These are phyloP conservation scores for Biston stratarius DNA, from an alignment of 2,888 invertebrate genomes.

Conservation along the genomic window DNA sequence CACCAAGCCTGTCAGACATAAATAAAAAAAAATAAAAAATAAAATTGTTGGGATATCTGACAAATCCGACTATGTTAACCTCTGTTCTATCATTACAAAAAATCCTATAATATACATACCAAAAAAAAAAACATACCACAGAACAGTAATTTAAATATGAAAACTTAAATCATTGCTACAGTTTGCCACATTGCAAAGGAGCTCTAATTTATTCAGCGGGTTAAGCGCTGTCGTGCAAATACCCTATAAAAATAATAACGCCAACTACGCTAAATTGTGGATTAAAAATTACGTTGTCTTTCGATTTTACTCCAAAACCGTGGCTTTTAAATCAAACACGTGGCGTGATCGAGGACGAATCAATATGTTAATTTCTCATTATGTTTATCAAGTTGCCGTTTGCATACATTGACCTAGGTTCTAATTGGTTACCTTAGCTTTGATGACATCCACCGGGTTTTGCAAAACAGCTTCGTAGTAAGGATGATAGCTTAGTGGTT, in stretches of 20 bases:
- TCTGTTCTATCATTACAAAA: too few species aligned
- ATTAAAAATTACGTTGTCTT: slow-evolving; percentile 16
- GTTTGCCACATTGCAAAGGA: neutral
- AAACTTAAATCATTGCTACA: too few species aligned
- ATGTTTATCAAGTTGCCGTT: slow-evolving; percentile 12
- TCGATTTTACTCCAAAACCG: neutral
- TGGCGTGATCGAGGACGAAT: slow-evolving; percentile 24
- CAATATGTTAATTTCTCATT: slow-evolving; percentile 5
- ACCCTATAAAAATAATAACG: slow-evolving; percentile 10
- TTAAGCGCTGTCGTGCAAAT: slow-evolving; percentile 5
- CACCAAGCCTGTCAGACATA: too few species aligned
- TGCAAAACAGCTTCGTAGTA: neutral
- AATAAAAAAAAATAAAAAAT: too few species aligned
- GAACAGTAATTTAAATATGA: neutral
- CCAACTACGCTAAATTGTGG: slow-evolving; percentile 6
- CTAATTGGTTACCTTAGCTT: slow-evolving; percentile 26
- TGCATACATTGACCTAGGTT: slow-evolving; percentile 37
- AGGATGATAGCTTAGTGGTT: neutral
- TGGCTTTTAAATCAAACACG: too few species aligned
- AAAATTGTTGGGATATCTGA: too few species aligned
- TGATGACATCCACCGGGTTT: slow-evolving; percentile 4
- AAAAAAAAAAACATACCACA: neutral
- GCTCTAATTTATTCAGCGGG: neutral
- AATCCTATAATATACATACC: too few species aligned
- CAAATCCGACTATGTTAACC: too few species aligned